phyloP scores from a whole-genome alignment of 2,888 invertebrate species.

The Limnephilus marmoratus region DNA sequence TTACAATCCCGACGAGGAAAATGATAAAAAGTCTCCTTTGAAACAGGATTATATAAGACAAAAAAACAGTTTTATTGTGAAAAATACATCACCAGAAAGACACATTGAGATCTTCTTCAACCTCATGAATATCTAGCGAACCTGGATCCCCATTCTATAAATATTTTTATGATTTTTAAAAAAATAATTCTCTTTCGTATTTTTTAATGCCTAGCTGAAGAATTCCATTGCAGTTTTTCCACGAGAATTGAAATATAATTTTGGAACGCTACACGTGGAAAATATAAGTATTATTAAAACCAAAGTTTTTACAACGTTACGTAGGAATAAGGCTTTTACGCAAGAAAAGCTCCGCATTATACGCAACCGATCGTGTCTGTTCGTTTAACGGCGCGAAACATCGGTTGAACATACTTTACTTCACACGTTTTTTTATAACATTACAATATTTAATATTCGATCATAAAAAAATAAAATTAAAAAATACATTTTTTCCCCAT shows the following conservation, averaged over 20 bases:
- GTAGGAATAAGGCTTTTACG: neutral
- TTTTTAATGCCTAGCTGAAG: neutral
- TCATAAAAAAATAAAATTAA: neutral
- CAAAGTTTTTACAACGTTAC: neutral
- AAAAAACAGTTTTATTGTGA: neutral
- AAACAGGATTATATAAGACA: neutral
- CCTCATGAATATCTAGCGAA: neutral
- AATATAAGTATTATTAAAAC: neutral
- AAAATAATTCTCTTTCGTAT: neutral
- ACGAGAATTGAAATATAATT: neutral
- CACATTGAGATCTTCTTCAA: neutral
- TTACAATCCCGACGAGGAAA: neutral
- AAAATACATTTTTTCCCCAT: neutral
- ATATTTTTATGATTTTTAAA: neutral
- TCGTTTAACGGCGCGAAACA: neutral
- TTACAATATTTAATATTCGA: neutral
- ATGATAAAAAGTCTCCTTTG: neutral
- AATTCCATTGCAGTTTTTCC: neutral
- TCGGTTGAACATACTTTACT: neutral
- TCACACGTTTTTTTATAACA: neutral
- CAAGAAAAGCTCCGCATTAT: neutral
- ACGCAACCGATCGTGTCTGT: conserved; percentile 2
- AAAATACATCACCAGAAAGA: neutral
- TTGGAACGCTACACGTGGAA: neutral
- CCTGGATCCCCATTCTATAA: neutral